These are phyloP conservation scores for Drosophila serrata DNA, from an alignment of 1,140 invertebrate genomes.

Conservation along the genomic window DNA sequence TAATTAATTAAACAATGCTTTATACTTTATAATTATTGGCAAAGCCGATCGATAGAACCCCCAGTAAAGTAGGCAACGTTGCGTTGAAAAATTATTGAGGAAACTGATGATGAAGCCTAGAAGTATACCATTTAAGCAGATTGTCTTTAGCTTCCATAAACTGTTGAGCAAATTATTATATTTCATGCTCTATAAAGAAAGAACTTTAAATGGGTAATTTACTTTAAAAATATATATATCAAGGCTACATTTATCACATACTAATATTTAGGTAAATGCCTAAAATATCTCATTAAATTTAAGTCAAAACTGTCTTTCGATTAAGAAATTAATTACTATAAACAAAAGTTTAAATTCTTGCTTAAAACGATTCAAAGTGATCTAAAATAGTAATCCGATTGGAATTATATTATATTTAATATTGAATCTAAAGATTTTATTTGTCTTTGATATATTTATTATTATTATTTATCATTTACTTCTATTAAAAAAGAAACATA, in stretches of 20 bases:
- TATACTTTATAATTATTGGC: background rate
- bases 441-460: too few relatives aligned
- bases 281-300: background rate
- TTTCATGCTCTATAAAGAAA: background rate
- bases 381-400: background rate
- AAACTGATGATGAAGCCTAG: constrained; percentile 21
- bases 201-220: background rate
- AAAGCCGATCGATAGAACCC: background rate
- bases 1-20: background rate
- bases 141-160: background rate
- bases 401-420: too few relatives aligned
- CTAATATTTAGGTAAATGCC: background rate
- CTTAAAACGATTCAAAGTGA: background rate
- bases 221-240: background rate
- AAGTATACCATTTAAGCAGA: constrained; percentile 45
- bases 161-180: background rate
- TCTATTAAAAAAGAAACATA: too few relatives aligned
- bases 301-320: background rate
- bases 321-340: background rate
- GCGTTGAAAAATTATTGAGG: too few relatives aligned
- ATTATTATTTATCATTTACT: too few relatives aligned
- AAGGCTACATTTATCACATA: background rate
- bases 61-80: constrained; percentile 15
- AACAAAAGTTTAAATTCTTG: too few relatives aligned
- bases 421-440: too few relatives aligned